These are phyloP conservation scores for Homarus americanus DNA, from an alignment of 1,140 invertebrate genomes.

Conservation along the genomic window DNA sequence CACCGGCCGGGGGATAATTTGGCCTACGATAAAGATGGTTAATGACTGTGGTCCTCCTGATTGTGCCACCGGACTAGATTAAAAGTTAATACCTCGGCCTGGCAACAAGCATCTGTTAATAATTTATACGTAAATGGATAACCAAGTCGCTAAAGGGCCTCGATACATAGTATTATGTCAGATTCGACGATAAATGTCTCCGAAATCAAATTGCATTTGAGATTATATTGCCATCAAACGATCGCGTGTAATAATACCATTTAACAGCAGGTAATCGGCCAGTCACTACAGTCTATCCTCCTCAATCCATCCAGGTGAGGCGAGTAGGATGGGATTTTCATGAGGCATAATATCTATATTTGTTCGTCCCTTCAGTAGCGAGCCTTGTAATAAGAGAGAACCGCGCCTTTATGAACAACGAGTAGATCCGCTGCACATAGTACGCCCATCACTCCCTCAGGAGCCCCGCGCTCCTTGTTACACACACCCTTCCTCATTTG, in stretches of 20 bases:
- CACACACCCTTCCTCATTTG: no score
- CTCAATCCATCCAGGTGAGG: background rate
- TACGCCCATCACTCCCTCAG: background rate
- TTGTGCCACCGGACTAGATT: background rate
- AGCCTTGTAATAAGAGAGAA: background rate
- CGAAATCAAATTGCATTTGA: background rate
- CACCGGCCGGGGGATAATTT: conserved; percentile 1
- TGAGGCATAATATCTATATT: background rate
- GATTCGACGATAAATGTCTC: background rate
- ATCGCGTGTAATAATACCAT: background rate
- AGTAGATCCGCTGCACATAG: background rate
- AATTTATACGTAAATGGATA: background rate
- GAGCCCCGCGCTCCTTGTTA: no score
- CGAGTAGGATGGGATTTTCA: background rate
- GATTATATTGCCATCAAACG: background rate
- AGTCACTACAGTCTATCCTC: background rate
- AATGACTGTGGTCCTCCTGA: background rate
- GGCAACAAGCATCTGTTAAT: conserved; percentile 3
- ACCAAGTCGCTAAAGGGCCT: background rate
- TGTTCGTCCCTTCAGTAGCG: background rate
- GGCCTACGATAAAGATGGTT: background rate
- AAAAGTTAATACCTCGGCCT: background rate
- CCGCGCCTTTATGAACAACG: background rate
- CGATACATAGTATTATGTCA: background rate
- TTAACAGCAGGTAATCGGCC: background rate